Evolutionary conservation across 1,140 invertebrate species (phyloP), one percentile per base, ranked within the genome.

Genomic region (Sinonovacula constricta): DNA sequence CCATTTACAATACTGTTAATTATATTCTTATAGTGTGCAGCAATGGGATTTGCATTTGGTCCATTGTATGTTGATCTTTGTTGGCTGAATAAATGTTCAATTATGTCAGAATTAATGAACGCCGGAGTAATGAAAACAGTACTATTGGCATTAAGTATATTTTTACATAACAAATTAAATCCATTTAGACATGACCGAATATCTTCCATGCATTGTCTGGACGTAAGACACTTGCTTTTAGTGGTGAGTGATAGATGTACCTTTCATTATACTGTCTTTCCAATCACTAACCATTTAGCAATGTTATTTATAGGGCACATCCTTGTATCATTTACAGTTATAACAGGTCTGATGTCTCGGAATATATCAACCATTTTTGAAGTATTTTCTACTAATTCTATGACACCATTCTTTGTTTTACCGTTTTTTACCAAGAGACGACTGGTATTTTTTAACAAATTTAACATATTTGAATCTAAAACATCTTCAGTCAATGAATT

Each of bases 401-500:
- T 78, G 3, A 26, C 39, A 3, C 74, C 75, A 33, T 81, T 30
- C 22, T 70, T 26, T 12, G 7, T 24, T n/a, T 14, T 5, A 24
- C 65, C 54, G 10, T n/a, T 45, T 68, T 22, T 22, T 12, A 26
- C 68, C 78, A 26, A 70, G 53, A 51, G 15, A 3, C 0, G 24
- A 15, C 36, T 80, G 33, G 31, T 80, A 77, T 3, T 1, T 22
- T 45, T 62, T 63, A 80, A 62, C 3, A 71, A 31, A 66, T 78
- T 12, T 30, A 78, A 45, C 72, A 79, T 78, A 36, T 78, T 63
- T 3, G 2, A 5, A 31, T 71, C 56, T 10, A 81, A 33, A 1
- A 71, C 53, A 5, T 81, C 72, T 56, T 81, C 80, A 18, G 67
- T 74, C 7, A 81, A 28, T 10, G 78, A 30, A 31, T 81, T 65